A percentile compares a stretch with the other conserved stretches of the same genome.
Conservation (phyloP, 1,140 invertebrate genomes). For the Rhizoglyphus robini region DNA sequence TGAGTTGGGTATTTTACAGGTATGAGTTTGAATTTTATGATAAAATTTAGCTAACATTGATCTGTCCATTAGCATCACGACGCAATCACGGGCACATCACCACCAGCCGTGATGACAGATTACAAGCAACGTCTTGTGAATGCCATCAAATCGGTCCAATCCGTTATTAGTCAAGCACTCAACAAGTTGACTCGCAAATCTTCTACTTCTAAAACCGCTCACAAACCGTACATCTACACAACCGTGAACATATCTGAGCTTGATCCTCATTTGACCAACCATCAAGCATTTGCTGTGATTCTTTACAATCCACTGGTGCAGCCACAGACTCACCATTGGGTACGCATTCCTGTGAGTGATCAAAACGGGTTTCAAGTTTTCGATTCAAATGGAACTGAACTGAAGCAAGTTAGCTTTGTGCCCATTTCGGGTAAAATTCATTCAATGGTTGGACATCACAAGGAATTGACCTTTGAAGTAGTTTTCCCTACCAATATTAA, state of each 20-base stretch:
- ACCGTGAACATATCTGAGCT: conserved; percentile 45
- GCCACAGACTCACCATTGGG: conserved; percentile 41
- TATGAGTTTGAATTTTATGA: no score
- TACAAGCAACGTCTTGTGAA: conserved; percentile 48
- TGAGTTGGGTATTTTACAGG: conserved; percentile 15
- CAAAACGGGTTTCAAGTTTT: conserved; percentile 44
- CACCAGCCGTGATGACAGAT: conserved; percentile 71
- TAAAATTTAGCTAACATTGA: no score
- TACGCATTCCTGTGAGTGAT: conserved; percentile 53
- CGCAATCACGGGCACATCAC: conserved; percentile 63
- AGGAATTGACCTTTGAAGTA: conserved; percentile 35
- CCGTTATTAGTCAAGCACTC: conserved; percentile 36
- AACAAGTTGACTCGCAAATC: conserved; percentile 22
- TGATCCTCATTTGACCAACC: conserved; percentile 43
- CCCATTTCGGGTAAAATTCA: conserved; percentile 28
- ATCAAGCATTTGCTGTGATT: conserved; percentile 47
- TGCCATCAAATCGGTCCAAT: conserved; percentile 30
- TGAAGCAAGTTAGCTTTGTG: conserved; percentile 27
- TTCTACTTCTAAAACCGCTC: conserved; percentile 30
- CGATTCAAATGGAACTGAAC: conserved; percentile 35
- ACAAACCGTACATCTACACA: conserved; percentile 15
- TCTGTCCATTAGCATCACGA: no score
- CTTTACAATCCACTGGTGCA: conserved; percentile 67
- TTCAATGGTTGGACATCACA: conserved; percentile 32
- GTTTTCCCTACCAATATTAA: no score